Base-by-base conservation (phyloP, 2,113 vertebrate genomes). In the Actenoides lindsayi region DNA sequence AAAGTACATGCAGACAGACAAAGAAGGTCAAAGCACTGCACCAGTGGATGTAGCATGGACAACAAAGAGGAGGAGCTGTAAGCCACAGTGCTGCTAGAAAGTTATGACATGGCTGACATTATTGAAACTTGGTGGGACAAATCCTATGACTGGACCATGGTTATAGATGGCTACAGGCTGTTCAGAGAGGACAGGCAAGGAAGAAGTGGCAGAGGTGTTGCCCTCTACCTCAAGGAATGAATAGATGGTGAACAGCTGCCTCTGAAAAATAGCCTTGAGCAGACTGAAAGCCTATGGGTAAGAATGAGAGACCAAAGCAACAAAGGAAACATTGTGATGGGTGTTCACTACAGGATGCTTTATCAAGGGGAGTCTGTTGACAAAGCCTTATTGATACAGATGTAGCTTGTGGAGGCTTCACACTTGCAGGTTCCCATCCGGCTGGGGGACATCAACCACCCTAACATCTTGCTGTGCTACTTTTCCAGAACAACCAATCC, bases 381-480 rank as follows among this genome's bases (percentile, higher is more conserved):
- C 1, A 1, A 71, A 41, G 10, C 2, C 15, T 46, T 63, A 39
- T 48, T 48, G 19, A 28, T 63, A 7, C 12, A 53, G 25, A 33
- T 25, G 27, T 6, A 25, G 35, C 53, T 56, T 16, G 28, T 6
- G 15, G 20, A 59, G 4, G 14, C 42, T 68, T 31, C 1, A 2
- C 0, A 0, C 53, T 59, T 3, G 0, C 16, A 78, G 33, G 56
- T 13, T 69, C 25, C 69, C 1, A 2, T 77, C 25, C 30, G 42
- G 9, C 19, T 33, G 20, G 13, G 27, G 10, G 8, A 28, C 8
- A 35, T 78, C 31, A 69, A 7, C 16, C 6, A 68, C 63, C 9
- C 9, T 5, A 8, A 31, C 11, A 48, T 37, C 16, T 86, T 46
- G 44, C 18, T 46, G 44, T 46, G 44, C 18, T 46, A 46, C 44